These are phyloP conservation scores for Enteromius radiatus DNA, from an alignment of 2,797 vertebrate genomes.

Conservation along the genomic window DNA sequence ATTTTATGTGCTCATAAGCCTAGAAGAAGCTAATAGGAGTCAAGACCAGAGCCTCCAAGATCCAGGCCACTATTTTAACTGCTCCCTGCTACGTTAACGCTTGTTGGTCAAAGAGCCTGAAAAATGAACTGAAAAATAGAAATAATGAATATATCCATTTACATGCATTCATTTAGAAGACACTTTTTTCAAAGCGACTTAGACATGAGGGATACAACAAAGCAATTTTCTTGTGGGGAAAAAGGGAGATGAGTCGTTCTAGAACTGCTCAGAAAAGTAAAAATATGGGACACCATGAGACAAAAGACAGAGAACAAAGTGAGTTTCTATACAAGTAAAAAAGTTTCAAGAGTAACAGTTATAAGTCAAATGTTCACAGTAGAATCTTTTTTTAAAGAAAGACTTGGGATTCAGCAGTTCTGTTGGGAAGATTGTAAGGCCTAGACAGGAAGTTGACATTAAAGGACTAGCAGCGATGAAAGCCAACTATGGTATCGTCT, in stretches of 20 bases:
- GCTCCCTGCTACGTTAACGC: background rate
- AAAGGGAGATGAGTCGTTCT: background rate
- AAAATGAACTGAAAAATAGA: background rate
- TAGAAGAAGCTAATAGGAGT: background rate
- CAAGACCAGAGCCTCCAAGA: background rate
- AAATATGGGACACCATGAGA: background rate
- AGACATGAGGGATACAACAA: background rate
- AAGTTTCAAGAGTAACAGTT: slow-evolving; percentile 1
- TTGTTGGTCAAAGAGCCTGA: background rate
- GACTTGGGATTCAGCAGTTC: background rate
- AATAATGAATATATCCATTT: background rate
- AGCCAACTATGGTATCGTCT: background rate
- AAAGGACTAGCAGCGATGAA: background rate
- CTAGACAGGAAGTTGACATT: background rate
- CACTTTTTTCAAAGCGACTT: background rate
- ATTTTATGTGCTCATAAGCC: background rate
- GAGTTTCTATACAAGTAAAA: background rate
- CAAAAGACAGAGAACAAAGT: background rate
- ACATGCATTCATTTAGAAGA: background rate
- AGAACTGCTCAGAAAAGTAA: slow-evolving; percentile 11
- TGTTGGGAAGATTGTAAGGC: background rate
- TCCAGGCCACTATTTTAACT: background rate
- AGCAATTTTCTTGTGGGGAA: background rate
- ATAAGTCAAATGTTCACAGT: background rate
- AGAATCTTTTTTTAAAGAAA: background rate